Evolutionary conservation across 2,888 invertebrate genomes (phyloP), one percentile per base, ranked within the genome.

Genomic region (Melanostoma mellinum): DNA sequence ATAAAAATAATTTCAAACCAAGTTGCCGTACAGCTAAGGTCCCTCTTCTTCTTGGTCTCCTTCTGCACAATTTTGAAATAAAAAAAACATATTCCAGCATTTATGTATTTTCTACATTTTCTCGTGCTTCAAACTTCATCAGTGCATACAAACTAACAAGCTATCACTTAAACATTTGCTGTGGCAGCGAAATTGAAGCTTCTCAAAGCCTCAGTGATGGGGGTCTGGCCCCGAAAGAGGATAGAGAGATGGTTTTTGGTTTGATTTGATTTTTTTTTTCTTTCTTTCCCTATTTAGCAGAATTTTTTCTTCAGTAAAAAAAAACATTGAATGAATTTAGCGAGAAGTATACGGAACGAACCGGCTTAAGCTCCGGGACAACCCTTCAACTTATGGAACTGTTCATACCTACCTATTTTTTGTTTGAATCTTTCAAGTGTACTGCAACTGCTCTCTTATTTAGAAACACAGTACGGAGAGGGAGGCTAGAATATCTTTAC

Each of bases 81-180:
- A 20, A 20, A 20, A 20, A 20, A 20, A 20, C 20, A 20, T 20
- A 20, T 20, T 20, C 1, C 20, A 20, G 20, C 20, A 20, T 20
- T 20, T 20, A 20, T 20, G 20, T 20, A 20, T 61, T 35, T 61
- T 50, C 30, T 1, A n/a, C 20, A 3, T n/a, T 63, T 8, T 20
- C 63, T 36, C 8, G 8, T 38, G 9, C 68, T 35, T 48, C 4
- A 38, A 40, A 38, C 69, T 58, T 56, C 69, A 40, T 50, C 52
- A 52, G 35, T 42, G 60, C 60, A 71, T 35, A 58, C 56, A 50
- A 71, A 50, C 60, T 73, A 63, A 63, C 53, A 63, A 60, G 60
- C 72, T 40, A 48, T 55, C 63, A 73, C 55, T 73, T 61, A 53
- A 72, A 44, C 30, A 61, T 36, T 55, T 46, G 63, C 63, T 73